Conservation (phyloP, 1,140 invertebrate species). For the Maconellicoccus hirsutus region DNA sequence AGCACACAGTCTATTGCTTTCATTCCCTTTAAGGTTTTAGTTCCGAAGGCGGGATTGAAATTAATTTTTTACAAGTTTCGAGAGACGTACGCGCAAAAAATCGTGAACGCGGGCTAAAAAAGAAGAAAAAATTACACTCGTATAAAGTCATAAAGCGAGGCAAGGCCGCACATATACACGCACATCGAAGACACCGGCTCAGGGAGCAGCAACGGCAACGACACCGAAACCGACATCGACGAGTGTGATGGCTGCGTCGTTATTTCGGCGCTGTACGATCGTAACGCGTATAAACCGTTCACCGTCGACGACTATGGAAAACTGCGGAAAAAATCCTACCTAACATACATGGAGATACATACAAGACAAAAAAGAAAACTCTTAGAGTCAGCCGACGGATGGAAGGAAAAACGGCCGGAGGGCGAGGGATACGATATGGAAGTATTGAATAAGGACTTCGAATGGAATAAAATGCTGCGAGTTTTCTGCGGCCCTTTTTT, state of each 20-base stretch:
- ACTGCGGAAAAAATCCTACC: constrained; percentile 22
- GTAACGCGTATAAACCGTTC: constrained; percentile 16
- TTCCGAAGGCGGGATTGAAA: too few relatives aligned
- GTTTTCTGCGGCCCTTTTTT: constrained; percentile 11
- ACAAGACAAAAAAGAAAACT: constrained; percentile 7
- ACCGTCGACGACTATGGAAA: constrained; percentile 15
- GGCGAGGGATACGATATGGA: constrained; percentile 19
- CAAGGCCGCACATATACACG: too few relatives aligned
- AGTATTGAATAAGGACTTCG: constrained; percentile 19
- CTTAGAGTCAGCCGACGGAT: constrained; percentile 5
- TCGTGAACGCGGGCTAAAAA: too few relatives aligned
- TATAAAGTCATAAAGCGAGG: too few relatives aligned
- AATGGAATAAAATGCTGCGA: constrained; percentile 20
- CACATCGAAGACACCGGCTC: background rate
- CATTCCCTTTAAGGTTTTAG: too few relatives aligned
- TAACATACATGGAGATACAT: constrained; percentile 10
- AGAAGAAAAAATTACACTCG: too few relatives aligned
- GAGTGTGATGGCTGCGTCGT: too few relatives aligned
- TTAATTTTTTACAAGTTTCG: too few relatives aligned
- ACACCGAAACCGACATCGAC: background rate
- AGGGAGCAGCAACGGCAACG: background rate
- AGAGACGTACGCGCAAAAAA: too few relatives aligned
- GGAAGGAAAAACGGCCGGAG: constrained; percentile 18
- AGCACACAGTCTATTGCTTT: too few relatives aligned
- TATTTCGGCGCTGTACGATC: too few relatives aligned